Base-by-base conservation (phyloP, 2,888 invertebrate species). In the Choreutis nemorana region DNA sequence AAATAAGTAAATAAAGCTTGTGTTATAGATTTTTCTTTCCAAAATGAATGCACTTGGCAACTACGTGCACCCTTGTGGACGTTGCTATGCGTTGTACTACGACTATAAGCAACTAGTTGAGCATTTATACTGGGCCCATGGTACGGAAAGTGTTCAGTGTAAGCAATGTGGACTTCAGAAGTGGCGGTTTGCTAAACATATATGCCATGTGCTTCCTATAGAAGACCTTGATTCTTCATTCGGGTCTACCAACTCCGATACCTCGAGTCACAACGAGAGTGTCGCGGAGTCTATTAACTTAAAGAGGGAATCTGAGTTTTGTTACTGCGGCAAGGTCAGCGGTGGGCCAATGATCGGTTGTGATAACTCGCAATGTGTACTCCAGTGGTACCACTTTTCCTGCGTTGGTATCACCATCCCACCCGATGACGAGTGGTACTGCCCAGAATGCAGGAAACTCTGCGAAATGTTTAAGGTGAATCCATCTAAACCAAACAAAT, bases 101-200 rank as follows among this genome's bases (percentile, higher is more conserved):
- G 51, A 58, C 13, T 70, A 68, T 37, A 58, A 61, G 32, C 47
- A 42, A 14, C 45, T 73, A 18, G 33, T 72, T 3, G 63, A 61
- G 33, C 72, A 73, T 40, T 39, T 73, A 13, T 72, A 58, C 37
- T 71, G 68, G 68, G 49, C 59, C 4, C 71, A 72, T 33, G 71
- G 68, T 3, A 71, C 67, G 0, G 66, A 70, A 36, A 68, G 66
- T 29, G 25, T 36, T 4, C 42, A 37, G 39, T 73, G 71, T 38
- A 44, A 44, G 5, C 33, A 41, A 23, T 71, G 72, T 14, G 41
- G 45, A 1, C 18, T 66, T 20, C 62, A 52, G 35, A 48, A 48
- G 5, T 73, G 70, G 70, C 33, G 23, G 2, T 65, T 50, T 34
- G 67, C 71, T 1, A 45, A 43, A 4, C 71, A 71, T 42, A 31